Conservation (phyloP, 92 coral and sea anemone genomes). For the Ricordea florida region DNA sequence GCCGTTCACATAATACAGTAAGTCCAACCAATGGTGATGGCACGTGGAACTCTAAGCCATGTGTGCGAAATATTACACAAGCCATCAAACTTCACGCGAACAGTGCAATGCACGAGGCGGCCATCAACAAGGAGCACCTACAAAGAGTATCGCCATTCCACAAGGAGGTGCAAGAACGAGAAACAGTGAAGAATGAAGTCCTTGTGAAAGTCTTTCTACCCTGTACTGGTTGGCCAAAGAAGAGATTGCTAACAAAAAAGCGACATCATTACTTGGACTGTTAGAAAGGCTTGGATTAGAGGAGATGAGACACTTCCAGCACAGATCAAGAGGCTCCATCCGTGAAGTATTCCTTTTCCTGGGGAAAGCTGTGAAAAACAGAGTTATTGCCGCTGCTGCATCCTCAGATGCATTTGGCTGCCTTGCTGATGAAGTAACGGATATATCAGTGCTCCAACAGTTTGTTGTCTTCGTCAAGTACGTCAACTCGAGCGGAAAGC, state of each 20-base stretch:
- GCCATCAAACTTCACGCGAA: slow-evolving; percentile 28
- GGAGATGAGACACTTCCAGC: slow-evolving; percentile 33
- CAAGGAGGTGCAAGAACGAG: slow-evolving; percentile 42
- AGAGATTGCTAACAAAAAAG: slow-evolving; percentile 41
- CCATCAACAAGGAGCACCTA: slow-evolving; percentile 44
- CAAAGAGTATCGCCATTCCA: slow-evolving; percentile 36
- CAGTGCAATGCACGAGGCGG: slow-evolving; percentile 26
- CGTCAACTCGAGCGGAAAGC: no score
- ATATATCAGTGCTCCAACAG: slow-evolving; percentile 15
- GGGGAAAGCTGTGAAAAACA: slow-evolving; percentile 33
- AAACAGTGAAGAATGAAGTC: slow-evolving; percentile 30
- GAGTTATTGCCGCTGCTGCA: slow-evolving; percentile 24
- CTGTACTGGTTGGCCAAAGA: slow-evolving; percentile 46
- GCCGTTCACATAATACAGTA: slow-evolving; percentile 33
- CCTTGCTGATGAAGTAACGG: slow-evolving; percentile 32
- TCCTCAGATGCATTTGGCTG: slow-evolving; percentile 35
- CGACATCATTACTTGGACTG: slow-evolving; percentile 2
- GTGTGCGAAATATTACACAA: slow-evolving; percentile 23
- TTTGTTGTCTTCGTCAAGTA: slow-evolving; percentile 35
- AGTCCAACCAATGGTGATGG: slow-evolving; percentile 39
- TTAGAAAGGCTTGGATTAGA: slow-evolving; percentile 27
- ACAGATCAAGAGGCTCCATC: slow-evolving; percentile 24
- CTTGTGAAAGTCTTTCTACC: slow-evolving; percentile 45
- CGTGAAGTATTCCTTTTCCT: slow-evolving; percentile 30
- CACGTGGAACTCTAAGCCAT: slow-evolving; percentile 40